Evolutionary conservation across 2,797 vertebrate species (phyloP).

Genomic region (Tiaroga cobitis): DNA sequence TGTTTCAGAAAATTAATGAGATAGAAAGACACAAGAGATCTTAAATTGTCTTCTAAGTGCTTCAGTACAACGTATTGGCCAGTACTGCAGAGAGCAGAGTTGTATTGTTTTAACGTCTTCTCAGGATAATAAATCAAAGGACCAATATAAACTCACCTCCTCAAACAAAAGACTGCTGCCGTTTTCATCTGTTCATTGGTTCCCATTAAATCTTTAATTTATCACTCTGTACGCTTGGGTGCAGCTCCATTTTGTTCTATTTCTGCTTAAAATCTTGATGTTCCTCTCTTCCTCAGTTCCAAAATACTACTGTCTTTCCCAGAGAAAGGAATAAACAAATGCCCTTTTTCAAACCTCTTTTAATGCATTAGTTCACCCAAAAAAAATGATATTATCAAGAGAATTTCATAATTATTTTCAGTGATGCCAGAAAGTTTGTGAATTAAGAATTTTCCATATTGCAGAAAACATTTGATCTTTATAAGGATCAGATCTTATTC

Average conservation of each 20-base stretch:
- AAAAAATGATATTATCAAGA: not conserved
- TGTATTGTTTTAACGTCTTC: slow-evolving; percentile 5
- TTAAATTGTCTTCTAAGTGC: slow-evolving; percentile 5
- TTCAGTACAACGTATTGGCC: slow-evolving; percentile 8
- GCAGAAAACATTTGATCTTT: not conserved
- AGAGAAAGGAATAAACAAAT: slow-evolving; percentile 1
- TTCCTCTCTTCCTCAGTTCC: slow-evolving; percentile 32
- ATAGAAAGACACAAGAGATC: not conserved
- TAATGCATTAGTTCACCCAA: not conserved
- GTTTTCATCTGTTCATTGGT: slow-evolving; percentile 51
- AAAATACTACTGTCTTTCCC: slow-evolving; percentile 23
- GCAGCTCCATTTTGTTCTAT: slow-evolving; percentile 52
- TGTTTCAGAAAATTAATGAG: not conserved
- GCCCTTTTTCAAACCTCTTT: not conserved
- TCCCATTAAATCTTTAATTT: slow-evolving; percentile 62
- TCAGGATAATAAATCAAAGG: not conserved
- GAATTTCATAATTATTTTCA: not conserved
- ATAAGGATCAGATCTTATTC: not conserved
- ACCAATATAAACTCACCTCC: slow-evolving; percentile 8
- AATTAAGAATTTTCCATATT: not conserved
- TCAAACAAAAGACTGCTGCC: slow-evolving; percentile 35
- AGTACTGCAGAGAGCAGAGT: not conserved
- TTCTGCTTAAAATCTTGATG: slow-evolving; percentile 50
- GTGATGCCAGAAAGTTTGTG: not conserved
- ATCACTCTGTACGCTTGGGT: slow-evolving; percentile 59